phyloP scores from a whole-genome alignment of 2,888 invertebrate genomes.

The Phortica magna region DNA sequence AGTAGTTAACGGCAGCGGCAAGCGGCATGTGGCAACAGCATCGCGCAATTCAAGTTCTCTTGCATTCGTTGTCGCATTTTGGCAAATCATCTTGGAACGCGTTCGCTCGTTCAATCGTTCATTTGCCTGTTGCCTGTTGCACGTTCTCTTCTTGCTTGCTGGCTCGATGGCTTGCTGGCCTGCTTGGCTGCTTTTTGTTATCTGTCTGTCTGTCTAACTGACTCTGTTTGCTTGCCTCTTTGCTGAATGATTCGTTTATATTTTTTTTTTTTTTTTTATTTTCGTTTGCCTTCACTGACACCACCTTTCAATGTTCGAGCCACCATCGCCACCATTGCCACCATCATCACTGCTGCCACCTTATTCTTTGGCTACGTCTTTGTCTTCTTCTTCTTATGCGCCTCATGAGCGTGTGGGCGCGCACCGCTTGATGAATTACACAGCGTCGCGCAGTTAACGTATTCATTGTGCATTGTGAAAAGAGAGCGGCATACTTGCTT shows the following conservation, averaged over 20 bases:
- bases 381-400: background rate
- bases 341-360: no score
- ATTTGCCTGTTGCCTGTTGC: background rate
- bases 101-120: background rate
- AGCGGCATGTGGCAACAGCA: slow-evolving; percentile 49
- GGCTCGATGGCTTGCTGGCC: background rate
- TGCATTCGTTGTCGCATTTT: slow-evolving; percentile 29
- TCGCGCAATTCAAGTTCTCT: slow-evolving; percentile 23
- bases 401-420: background rate
- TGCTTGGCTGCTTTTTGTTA: background rate
- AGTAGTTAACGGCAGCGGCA: background rate
- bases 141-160: background rate
- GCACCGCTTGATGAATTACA: background rate
- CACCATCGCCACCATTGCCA: no score
- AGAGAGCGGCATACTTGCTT: background rate
- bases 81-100: slow-evolving; percentile 8
- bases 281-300: background rate
- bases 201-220: no score
- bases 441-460: background rate
- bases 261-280: background rate
- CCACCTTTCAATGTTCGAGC: no score
- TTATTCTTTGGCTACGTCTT: background rate
- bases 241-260: no score
- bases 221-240: no score
- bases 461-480: background rate